phyloP scores from a whole-genome alignment of 2,888 invertebrate genomes.

The Callyntrura guangdongensis region DNA sequence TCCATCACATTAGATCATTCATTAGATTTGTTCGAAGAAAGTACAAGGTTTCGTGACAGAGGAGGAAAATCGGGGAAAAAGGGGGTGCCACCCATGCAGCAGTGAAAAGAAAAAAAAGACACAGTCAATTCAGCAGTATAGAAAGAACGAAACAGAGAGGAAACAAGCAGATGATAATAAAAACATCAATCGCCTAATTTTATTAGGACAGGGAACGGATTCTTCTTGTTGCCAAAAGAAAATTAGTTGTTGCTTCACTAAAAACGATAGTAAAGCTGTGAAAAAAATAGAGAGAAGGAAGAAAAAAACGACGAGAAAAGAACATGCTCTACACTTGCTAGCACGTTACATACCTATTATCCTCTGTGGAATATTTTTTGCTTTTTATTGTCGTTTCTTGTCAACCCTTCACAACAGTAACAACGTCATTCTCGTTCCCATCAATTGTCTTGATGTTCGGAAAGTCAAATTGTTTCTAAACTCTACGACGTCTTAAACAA shows the following conservation, averaged over 20 bases:
- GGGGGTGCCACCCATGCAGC: slow-evolving; percentile 66
- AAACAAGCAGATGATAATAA: slow-evolving; percentile 58
- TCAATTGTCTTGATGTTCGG: slow-evolving; percentile 24
- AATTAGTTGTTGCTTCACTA: slow-evolving; percentile 66
- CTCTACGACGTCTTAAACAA: slow-evolving; percentile 1
- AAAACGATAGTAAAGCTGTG: slow-evolving; percentile 47
- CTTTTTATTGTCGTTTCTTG: slow-evolving; percentile 48
- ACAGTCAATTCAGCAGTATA: background rate
- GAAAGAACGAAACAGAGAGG: background rate
- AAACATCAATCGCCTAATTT: slow-evolving; percentile 61
- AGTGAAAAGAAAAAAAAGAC: slow-evolving; percentile 31
- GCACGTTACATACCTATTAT: background rate
- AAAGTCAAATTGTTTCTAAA: slow-evolving; percentile 12
- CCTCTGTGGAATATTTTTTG: slow-evolving; percentile 12
- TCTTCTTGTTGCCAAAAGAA: slow-evolving; percentile 67
- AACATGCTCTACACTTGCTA: background rate
- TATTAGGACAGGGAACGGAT: slow-evolving; percentile 66
- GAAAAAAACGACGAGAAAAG: background rate
- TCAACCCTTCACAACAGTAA: slow-evolving; percentile 37
- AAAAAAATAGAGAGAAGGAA: slow-evolving; percentile 20
- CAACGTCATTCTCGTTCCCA: slow-evolving; percentile 8
- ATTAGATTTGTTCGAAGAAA: slow-evolving; percentile 45
- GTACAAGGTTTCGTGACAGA: slow-evolving; percentile 13
- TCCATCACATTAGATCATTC: slow-evolving; percentile 53
- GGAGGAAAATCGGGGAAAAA: slow-evolving; percentile 9